Percentiles rank a stretch among this genome's conserved stretches.
phyloP scores from a whole-genome alignment of 1,140 invertebrate genomes.

The Spodoptera frugiperda region DNA sequence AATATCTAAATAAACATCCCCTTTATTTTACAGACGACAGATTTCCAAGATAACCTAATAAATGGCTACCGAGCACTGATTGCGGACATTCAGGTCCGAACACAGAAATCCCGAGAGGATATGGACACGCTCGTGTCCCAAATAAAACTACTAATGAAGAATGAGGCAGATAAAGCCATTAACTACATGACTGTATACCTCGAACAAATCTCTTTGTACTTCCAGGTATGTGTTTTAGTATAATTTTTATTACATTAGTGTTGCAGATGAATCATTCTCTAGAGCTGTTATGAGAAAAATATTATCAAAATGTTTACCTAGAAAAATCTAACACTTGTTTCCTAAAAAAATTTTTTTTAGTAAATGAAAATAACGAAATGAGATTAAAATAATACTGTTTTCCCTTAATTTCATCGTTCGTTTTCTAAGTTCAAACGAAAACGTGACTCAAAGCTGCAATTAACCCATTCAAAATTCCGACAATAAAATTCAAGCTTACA shows the following conservation, averaged over 20 bases:
- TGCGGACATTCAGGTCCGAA: conserved; percentile 79
- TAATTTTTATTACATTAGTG: background rate
- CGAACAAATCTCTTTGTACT: conserved; percentile 82
- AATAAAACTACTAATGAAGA: conserved; percentile 83
- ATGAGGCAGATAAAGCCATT: conserved; percentile 82
- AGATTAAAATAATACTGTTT: no score
- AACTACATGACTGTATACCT: conserved; percentile 84
- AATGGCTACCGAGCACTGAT: conserved; percentile 81
- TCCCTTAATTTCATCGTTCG: no score
- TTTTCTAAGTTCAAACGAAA: no score
- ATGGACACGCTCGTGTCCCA: conserved; percentile 84
- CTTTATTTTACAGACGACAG: conserved; percentile 71
- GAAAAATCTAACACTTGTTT: no score
- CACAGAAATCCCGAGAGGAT: conserved; percentile 80
- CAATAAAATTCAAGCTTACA: conserved; percentile 15
- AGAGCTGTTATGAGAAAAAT: no score
- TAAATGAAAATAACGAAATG: no score
- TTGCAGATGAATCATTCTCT: no score
- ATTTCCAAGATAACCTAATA: conserved; percentile 82
- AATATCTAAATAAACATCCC: background rate
- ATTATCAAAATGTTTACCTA: no score
- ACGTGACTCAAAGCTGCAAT: no score
- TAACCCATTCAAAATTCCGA: background rate
- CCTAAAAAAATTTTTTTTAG: no score
- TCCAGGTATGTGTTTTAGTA: conserved; percentile 69